phyloP scores from a whole-genome alignment of 1,140 invertebrate species.

The Scaptomyza montana region DNA sequence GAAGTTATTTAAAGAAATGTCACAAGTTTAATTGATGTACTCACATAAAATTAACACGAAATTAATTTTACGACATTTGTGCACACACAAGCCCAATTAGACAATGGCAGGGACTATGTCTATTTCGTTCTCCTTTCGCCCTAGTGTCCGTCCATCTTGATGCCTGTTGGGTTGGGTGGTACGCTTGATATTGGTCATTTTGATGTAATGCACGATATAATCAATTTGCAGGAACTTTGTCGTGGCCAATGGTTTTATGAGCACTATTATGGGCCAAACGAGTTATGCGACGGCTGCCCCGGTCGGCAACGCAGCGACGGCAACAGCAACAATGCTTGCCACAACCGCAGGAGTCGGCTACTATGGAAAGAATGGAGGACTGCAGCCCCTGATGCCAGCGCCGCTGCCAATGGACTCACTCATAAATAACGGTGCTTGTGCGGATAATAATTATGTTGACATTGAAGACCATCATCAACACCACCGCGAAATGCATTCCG shows the following conservation, averaged over 20 bases:
- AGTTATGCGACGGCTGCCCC: constrained; percentile 41
- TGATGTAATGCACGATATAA: constrained; percentile 62
- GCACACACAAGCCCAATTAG: constrained; percentile 76
- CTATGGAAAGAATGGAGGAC: constrained; percentile 38
- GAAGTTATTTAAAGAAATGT: constrained; percentile 78
- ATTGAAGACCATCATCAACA: constrained; percentile 44
- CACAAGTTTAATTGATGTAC: constrained; percentile 75
- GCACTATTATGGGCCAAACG: constrained; percentile 76
- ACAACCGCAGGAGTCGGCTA: constrained; percentile 49
- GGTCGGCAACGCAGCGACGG: constrained; percentile 2
- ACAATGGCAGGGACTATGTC: constrained; percentile 8
- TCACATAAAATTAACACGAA: constrained; percentile 83
- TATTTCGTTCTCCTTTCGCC: background rate
- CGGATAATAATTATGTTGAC: constrained; percentile 51
- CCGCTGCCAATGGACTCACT: constrained; percentile 39
- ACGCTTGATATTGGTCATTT: constrained; percentile 20
- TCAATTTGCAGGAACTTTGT: constrained; percentile 83
- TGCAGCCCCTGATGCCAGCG: constrained; percentile 25
- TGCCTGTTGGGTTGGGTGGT: background rate
- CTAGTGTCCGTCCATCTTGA: too few species aligned
- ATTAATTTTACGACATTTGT: constrained; percentile 81
- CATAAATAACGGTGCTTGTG: constrained; percentile 40
- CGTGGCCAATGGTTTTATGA: constrained; percentile 84
- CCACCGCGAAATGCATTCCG: constrained; percentile 5
- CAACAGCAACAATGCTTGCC: constrained; percentile 8